A percentile compares a stretch with the other conserved stretches of the same genome.
Evolutionary conservation across 2,797 vertebrate species (phyloP).

Genomic region (Melopsittacus undulatus): DNA sequence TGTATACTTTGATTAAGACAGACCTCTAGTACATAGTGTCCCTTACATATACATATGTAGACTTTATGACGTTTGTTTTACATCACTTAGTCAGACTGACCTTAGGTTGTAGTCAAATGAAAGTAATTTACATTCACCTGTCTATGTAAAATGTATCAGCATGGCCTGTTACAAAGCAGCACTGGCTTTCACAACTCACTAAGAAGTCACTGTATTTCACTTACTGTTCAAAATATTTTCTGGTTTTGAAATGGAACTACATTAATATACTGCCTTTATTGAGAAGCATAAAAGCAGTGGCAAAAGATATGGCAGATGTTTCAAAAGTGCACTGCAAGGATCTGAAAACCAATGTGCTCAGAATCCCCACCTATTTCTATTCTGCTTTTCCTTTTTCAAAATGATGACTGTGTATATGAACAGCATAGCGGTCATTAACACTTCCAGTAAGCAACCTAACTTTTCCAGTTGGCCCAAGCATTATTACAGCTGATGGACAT

Average conservation of each 20-base stretch:
- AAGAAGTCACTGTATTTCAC: background rate
- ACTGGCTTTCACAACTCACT: background rate
- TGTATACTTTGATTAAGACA: background rate
- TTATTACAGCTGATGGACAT: background rate
- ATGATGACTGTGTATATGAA: background rate
- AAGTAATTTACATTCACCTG: background rate
- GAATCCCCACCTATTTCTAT: background rate
- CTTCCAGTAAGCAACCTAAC: background rate
- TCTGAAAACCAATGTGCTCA: background rate
- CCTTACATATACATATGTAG: background rate
- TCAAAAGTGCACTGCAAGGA: background rate
- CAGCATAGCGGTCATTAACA: background rate
- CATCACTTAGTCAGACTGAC: background rate
- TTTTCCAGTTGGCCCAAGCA: background rate
- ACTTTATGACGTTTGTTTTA: background rate
- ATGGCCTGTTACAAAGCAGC: background rate
- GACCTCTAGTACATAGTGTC: background rate
- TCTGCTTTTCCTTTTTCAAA: background rate
- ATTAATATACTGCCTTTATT: background rate
- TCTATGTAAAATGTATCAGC: background rate
- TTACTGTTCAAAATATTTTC: background rate
- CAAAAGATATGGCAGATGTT: background rate
- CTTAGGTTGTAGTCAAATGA: background rate
- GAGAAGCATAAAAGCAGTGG: background rate
- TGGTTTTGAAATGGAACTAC: background rate